These are phyloP conservation scores for Drosophila quadrilineata DNA, from an alignment of 1,140 invertebrate genomes.

Conservation along the genomic window DNA sequence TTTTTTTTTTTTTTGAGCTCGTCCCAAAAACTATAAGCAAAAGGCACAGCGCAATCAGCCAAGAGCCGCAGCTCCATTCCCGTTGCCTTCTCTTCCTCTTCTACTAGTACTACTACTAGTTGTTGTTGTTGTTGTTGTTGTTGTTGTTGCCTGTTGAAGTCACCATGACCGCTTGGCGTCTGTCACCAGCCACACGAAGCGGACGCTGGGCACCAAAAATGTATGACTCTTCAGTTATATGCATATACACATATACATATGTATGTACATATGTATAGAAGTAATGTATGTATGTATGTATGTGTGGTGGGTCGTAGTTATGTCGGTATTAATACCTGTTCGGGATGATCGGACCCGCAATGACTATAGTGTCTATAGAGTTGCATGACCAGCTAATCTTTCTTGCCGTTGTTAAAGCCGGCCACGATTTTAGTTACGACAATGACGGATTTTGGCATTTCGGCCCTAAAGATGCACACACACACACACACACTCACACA, in stretches of 20 bases:
- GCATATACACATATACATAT: neutral
- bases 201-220: conserved; percentile 71
- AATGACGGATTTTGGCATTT: conserved; percentile 77
- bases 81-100: too few species aligned
- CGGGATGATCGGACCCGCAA: conserved; percentile 59
- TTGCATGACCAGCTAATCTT: conserved; percentile 63
- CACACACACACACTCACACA: too few species aligned
- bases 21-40: conserved; percentile 10
- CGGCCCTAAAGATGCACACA: conserved; percentile 74
- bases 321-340: conserved; percentile 69
- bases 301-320: too few species aligned
- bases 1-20: conserved; percentile 15
- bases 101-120: too few species aligned
- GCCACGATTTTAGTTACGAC: conserved; percentile 60
- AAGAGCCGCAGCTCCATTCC: too few species aligned
- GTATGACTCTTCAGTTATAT: conserved; percentile 19
- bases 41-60: conserved; percentile 7
- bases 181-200: conserved; percentile 71
- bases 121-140: too few species aligned
- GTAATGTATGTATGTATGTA: too few species aligned
- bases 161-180: conserved; percentile 72
- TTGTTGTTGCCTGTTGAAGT: conserved; percentile 3
- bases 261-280: too few species aligned
- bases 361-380: conserved; percentile 33
- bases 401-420: conserved; percentile 23